Percentiles rank a stretch among this genome's conserved stretches.
Conservation (phyloP, 2,888 invertebrate genomes). For the Tenthredo amoena region DNA sequence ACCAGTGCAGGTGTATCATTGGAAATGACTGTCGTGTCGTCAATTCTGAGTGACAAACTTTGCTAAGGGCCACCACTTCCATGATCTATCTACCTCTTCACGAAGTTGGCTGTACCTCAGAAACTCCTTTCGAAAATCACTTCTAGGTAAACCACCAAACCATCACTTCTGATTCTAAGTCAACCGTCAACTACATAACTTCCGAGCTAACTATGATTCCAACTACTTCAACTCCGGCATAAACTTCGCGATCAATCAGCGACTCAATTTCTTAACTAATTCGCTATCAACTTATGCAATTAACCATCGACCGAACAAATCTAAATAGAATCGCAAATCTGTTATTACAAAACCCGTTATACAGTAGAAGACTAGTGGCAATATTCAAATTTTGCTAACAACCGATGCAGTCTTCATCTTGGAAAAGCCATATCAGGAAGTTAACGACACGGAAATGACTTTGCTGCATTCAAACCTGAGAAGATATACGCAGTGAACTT, state of each 20-base stretch:
- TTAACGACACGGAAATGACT: neutral
- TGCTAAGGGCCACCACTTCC: neutral
- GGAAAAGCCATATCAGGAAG: neutral
- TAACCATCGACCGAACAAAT: neutral
- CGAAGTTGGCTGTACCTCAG: neutral
- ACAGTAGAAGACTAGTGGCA: neutral
- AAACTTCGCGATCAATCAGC: neutral
- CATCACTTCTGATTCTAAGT: neutral
- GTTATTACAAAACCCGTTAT: too few relatives aligned
- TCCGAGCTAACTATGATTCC: neutral
- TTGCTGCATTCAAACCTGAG: neutral
- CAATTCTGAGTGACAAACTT: neutral
- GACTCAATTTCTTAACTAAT: neutral
- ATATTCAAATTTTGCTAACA: neutral
- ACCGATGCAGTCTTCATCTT: neutral
- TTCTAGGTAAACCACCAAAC: neutral
- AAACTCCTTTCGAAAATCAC: neutral
- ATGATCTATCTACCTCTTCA: neutral
- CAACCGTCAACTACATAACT: neutral
- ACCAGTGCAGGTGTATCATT: neutral
- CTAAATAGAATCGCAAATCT: neutral
- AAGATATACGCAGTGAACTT: neutral
- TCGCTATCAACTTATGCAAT: neutral
- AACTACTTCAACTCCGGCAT: neutral
- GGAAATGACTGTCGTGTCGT: neutral